Base-by-base conservation (phyloP, 2,888 invertebrate genomes). In the Chloroclysta siterata region DNA sequence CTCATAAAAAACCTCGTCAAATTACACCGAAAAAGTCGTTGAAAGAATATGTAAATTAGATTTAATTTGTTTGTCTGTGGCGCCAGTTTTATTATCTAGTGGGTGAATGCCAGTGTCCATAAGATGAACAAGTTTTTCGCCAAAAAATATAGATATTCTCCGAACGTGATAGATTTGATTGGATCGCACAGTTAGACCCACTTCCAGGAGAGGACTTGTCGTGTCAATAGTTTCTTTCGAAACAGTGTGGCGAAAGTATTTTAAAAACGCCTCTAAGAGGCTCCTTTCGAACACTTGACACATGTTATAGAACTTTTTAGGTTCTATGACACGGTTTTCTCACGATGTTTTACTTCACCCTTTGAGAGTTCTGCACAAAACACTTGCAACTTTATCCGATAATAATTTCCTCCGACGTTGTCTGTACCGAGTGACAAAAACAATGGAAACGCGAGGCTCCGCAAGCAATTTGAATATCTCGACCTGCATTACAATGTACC, bases 401-500 rank as follows among this genome's bases (percentile, higher is more conserved):
- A 22, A 22, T 22, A 22, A 22, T 22, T 22, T 22, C 1, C 22
- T 22, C 3, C 22, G n/a, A n/a, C n/a, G 22, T 22, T 13, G 41
- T 2, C 39, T 22, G 13, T 17, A 39, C 52, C 11, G 13, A 13
- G 17, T 39, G 41, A 42, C 53, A 42, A 53, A 53, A 53, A 53
- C 53, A 53, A 53, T 53, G 53, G 42, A n/a, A 28, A 42, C 42
- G 17, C 41, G 17, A 53, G 5, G 28, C 53, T 28, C 41, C 53
- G 28, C 42, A 42, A 42, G 42, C 8, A 28, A 39, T 39, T 39
- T 39, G 36, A 39, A 39, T 39, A 2, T 28, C 42, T 53, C 28
- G 53, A 53, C 53, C 53, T 28, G 42, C 42, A 53, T 53, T 42
- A 33, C 53, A 42, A 53, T 42, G 53, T 41, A 42, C 41, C 22